phyloP scores from a whole-genome alignment of 1,140 invertebrate species.

The Apis cerana region DNA sequence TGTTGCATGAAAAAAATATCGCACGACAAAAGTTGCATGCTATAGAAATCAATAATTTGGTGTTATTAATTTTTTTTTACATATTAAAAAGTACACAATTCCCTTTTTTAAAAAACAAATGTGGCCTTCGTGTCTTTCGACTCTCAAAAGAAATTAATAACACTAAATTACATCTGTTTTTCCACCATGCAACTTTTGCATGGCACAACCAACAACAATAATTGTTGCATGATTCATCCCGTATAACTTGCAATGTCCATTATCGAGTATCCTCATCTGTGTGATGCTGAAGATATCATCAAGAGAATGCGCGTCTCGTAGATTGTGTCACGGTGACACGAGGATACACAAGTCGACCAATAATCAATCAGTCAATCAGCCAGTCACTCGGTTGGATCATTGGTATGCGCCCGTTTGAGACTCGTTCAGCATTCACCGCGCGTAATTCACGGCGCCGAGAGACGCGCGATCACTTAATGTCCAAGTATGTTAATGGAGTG shows the following conservation, averaged over 20 bases:
- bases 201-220: too few species aligned
- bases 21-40: too few species aligned
- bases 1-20: too few species aligned
- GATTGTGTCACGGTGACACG: background rate
- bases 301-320: background rate
- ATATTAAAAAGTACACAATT: too few species aligned
- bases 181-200: too few species aligned
- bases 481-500: constrained; percentile 72
- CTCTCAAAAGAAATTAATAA: too few species aligned
- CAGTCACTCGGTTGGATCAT: background rate
- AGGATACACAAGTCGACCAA: background rate
- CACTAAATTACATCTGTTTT: too few species aligned
- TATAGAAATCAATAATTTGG: too few species aligned
- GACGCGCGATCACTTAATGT: constrained; percentile 70
- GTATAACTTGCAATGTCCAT: background rate
- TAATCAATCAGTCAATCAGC: background rate
- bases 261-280: background rate
- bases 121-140: too few species aligned
- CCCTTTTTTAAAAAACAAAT: too few species aligned
- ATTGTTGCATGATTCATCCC: too few species aligned
- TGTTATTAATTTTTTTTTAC: too few species aligned
- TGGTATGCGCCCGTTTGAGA: constrained; percentile 51
- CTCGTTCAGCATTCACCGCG: constrained; percentile 56
- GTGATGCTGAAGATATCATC: background rate
- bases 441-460: constrained; percentile 57